phyloP scores from a whole-genome alignment of 2,113 vertebrate genomes.

The Chrysemys picta region DNA sequence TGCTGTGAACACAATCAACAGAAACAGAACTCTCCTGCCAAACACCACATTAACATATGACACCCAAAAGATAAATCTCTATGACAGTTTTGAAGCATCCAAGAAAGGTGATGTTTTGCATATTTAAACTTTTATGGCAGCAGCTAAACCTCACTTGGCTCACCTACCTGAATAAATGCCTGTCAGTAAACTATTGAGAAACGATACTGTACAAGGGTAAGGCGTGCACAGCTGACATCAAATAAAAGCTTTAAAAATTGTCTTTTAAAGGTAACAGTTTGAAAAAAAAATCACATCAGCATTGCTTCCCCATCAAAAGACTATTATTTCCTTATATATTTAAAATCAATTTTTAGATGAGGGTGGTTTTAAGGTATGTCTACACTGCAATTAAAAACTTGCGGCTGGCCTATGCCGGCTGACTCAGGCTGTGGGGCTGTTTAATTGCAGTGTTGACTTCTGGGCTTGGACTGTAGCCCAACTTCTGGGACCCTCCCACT shows the following conservation, averaged over 20 bases:
- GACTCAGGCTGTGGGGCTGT: neutral
- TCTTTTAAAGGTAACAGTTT: neutral
- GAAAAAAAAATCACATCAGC: neutral
- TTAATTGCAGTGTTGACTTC: neutral
- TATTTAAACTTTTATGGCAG: neutral
- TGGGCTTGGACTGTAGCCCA: too few relatives aligned
- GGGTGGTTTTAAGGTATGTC: neutral
- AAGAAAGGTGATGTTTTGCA: constrained; percentile 90
- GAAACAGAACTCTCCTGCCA: constrained; percentile 97
- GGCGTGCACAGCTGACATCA: neutral
- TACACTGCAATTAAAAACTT: neutral
- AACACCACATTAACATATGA: constrained; percentile 99
- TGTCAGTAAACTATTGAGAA: constrained; percentile 15
- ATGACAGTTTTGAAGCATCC: constrained; percentile 99
- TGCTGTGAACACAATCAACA: constrained; percentile 99
- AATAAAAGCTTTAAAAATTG: neutral
- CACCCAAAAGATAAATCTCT: constrained; percentile 99
- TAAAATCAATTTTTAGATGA: neutral
- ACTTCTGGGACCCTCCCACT: neutral
- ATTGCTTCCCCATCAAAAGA: neutral
- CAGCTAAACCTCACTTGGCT: neutral
- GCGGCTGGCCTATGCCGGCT: neutral
- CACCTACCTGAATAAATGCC: constrained; percentile 17
- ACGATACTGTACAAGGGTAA: neutral
- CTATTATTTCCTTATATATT: neutral